These are phyloP conservation scores for Aspidiotus rigidus DNA, from an alignment of 2,888 invertebrate species.

Conservation along the genomic window DNA sequence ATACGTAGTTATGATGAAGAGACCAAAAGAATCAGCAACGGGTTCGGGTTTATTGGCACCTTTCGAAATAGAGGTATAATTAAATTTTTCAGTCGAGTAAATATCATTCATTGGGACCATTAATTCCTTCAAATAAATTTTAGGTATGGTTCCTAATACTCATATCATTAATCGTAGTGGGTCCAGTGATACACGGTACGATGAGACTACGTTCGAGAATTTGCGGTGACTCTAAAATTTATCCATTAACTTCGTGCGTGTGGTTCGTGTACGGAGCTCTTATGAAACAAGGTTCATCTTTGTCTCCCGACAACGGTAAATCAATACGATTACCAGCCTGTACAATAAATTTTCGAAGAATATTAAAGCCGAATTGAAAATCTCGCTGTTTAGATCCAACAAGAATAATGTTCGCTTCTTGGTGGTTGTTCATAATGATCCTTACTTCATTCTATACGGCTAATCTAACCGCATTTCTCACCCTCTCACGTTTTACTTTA, in stretches of 20 bases:
- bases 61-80: slow-evolving; percentile 52
- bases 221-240: slow-evolving; percentile 51
- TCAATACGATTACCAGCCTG: too few relatives aligned
- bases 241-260: slow-evolving; percentile 60
- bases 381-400: slow-evolving; percentile 60
- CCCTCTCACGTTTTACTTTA: slow-evolving; percentile 72
- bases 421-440: slow-evolving; percentile 85
- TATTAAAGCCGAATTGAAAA: slow-evolving; percentile 4
- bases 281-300: slow-evolving; percentile 74
- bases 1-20: slow-evolving; percentile 69
- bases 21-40: slow-evolving; percentile 70
- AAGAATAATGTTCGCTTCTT: slow-evolving; percentile 72
- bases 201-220: slow-evolving; percentile 51
- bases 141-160: slow-evolving; percentile 62
- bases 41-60: slow-evolving; percentile 76
- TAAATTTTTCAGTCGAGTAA: too few relatives aligned
- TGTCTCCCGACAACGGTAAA: slow-evolving; percentile 68
- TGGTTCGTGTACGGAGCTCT: slow-evolving; percentile 84
- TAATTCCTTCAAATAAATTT: background rate
- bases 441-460: slow-evolving; percentile 84
- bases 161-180: slow-evolving; percentile 60
- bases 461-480: slow-evolving; percentile 79
- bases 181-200: slow-evolving; percentile 67
- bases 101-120: too few relatives aligned
- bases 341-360: too few relatives aligned